A percentile compares a stretch with the other conserved stretches of the same genome.
These are phyloP conservation scores for Cataglyphis cursor DNA, from an alignment of 2,888 invertebrate species.

Conservation along the genomic window DNA sequence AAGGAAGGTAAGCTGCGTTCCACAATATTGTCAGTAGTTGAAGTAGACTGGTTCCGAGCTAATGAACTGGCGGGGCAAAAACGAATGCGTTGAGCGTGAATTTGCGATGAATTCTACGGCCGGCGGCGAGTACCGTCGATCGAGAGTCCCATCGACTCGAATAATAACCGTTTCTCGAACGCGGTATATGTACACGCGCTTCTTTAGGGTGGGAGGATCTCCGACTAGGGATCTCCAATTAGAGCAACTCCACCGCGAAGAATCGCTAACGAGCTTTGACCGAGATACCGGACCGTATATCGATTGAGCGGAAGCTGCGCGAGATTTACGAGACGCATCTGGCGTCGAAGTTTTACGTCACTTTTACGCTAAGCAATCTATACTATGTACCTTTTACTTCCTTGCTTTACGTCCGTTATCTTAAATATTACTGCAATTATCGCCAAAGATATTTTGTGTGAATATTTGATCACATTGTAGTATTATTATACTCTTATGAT, in stretches of 20 bases:
- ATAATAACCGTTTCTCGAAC: constrained; percentile 69
- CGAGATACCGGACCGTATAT: constrained; percentile 70
- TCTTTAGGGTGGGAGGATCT: constrained; percentile 61
- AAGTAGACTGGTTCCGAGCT: constrained; percentile 38
- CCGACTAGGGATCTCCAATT: constrained; percentile 71
- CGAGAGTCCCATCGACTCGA: constrained; percentile 56
- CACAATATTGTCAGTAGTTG: constrained; percentile 21
- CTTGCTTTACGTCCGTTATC: background rate
- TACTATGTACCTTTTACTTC: background rate
- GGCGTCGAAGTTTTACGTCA: constrained; percentile 8
- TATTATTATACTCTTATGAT: background rate
- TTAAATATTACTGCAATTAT: background rate
- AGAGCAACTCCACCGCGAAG: constrained; percentile 68
- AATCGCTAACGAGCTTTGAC: constrained; percentile 75
- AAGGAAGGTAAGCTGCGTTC: constrained; percentile 27
- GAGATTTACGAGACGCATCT: constrained; percentile 67
- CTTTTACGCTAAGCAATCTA: constrained; percentile 6
- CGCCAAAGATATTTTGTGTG: background rate
- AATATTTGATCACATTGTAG: background rate
- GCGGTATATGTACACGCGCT: constrained; percentile 51
- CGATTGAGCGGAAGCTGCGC: constrained; percentile 67
- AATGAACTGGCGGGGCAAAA: constrained; percentile 41
- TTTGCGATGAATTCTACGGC: constrained; percentile 61
- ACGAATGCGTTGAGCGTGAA: constrained; percentile 47
- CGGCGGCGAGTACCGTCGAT: constrained; percentile 44